Evolutionary conservation across 2,888 invertebrate species (phyloP).

Genomic region (Tinea trinotella): DNA sequence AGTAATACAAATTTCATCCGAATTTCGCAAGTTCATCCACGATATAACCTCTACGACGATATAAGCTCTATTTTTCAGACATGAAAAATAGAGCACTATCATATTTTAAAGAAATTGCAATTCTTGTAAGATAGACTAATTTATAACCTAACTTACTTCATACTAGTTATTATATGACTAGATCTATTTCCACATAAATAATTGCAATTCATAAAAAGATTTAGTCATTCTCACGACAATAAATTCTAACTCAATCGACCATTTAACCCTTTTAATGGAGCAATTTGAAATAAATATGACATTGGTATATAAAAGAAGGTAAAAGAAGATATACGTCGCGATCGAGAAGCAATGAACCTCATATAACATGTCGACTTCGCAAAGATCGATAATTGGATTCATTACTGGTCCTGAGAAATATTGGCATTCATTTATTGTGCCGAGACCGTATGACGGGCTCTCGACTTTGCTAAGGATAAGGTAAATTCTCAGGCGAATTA

Average conservation of each 20-base stretch:
- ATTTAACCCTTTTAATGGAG: slow-evolving; percentile 16
- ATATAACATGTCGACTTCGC: slow-evolving; percentile 55
- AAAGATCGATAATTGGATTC: slow-evolving; percentile 61
- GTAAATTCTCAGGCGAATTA: slow-evolving; percentile 10
- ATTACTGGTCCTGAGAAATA: slow-evolving; percentile 51
- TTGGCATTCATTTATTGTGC: slow-evolving; percentile 50
- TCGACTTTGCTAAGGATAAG: not conserved
- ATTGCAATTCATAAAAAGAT: slow-evolving; percentile 3
- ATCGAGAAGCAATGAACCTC: slow-evolving; percentile 34
- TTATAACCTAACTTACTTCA: not conserved
- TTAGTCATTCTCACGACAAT: not conserved
- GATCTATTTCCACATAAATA: not conserved
- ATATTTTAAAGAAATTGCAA: not conserved
- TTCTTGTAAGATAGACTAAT: not conserved
- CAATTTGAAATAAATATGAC: slow-evolving; percentile 13
- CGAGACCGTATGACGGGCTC: slow-evolving; percentile 23
- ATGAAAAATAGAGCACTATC: not conserved
- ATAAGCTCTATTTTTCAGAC: too few species aligned
- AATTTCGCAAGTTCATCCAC: too few species aligned
- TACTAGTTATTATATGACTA: not conserved
- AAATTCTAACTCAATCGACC: slow-evolving; percentile 6
- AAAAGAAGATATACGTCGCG: not conserved
- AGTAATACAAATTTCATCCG: too few species aligned
- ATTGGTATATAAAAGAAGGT: not conserved
- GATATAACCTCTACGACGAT: too few species aligned